Percentiles rank a stretch among this genome's conserved stretches.
These are phyloP conservation scores for Stylophora pistillata DNA, from an alignment of 64 coral and sea anemone species.

Conservation along the genomic window DNA sequence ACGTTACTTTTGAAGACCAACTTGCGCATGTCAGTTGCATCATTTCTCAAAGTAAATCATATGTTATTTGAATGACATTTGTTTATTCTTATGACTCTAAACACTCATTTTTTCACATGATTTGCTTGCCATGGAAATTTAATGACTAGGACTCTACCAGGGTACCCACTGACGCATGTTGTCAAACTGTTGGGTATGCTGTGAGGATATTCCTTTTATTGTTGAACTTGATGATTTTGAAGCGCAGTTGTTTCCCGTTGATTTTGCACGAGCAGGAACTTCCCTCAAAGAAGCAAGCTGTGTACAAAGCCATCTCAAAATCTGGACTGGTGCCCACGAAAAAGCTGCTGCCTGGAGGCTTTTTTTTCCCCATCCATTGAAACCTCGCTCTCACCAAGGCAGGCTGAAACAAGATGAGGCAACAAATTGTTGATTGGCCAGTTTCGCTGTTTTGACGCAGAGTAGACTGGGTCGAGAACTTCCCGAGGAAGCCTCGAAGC, in stretches of 20 bases:
- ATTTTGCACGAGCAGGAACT: constrained; percentile 3
- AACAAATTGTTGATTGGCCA: background rate
- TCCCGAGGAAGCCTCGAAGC: too few relatives aligned
- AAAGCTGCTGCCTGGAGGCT: constrained; percentile 8
- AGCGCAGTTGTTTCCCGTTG: constrained; percentile 2
- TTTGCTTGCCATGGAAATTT: too few relatives aligned
- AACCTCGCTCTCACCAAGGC: constrained; percentile 1
- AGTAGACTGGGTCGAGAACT: too few relatives aligned
- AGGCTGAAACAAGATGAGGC: background rate
- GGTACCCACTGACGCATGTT: too few relatives aligned
- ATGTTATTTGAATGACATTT: too few relatives aligned
- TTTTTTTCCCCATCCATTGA: background rate
- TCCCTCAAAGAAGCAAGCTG: constrained; percentile 13
- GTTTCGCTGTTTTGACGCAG: too few relatives aligned
- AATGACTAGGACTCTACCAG: too few relatives aligned
- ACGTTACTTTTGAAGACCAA: too few relatives aligned
- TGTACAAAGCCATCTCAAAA: constrained; percentile 36
- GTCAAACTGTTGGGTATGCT: constrained; percentile 8
- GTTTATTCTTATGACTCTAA: too few relatives aligned
- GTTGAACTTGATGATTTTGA: background rate
- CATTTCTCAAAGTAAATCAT: too few relatives aligned
- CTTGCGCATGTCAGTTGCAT: too few relatives aligned
- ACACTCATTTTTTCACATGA: too few relatives aligned
- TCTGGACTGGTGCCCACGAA: constrained; percentile 19
- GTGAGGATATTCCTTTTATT: constrained; percentile 19